Conservation (phyloP, 2,797 vertebrate genomes). For the Pogonophryne albipinna region DNA sequence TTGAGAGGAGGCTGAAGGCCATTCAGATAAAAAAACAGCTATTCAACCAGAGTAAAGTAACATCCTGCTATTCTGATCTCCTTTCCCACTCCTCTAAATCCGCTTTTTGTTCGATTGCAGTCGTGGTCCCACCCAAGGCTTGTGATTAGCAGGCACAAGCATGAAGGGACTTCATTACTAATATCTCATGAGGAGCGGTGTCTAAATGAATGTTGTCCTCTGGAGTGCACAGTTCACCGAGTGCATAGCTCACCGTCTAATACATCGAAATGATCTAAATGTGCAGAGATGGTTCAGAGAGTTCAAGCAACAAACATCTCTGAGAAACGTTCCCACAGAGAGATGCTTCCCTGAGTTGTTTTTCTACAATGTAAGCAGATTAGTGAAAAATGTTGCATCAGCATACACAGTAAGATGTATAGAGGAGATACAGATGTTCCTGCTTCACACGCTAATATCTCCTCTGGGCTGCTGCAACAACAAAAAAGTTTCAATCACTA, state of each 20-base stretch:
- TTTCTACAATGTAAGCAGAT: slow-evolving; percentile 63
- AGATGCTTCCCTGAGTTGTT: slow-evolving; percentile 22
- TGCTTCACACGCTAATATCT: slow-evolving; percentile 50
- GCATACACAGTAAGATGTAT: slow-evolving; percentile 43
- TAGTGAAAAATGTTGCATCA: slow-evolving; percentile 60
- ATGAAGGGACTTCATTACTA: slow-evolving; percentile 24
- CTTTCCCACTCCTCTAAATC: slow-evolving; percentile 11
- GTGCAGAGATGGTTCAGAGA: slow-evolving; percentile 17
- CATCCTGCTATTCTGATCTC: slow-evolving; percentile 7
- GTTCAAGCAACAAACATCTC: slow-evolving; percentile 28
- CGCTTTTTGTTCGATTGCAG: slow-evolving; percentile 17
- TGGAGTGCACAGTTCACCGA: slow-evolving; percentile 3
- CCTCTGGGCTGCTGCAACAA: slow-evolving; percentile 41
- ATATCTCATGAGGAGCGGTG: slow-evolving; percentile 34
- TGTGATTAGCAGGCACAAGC: slow-evolving; percentile 34
- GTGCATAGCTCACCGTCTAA: slow-evolving; percentile 9
- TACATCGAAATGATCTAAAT: background rate
- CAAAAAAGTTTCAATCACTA: background rate
- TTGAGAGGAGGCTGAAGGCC: slow-evolving; percentile 20
- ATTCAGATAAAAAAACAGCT: slow-evolving; percentile 25
- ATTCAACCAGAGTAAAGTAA: slow-evolving; percentile 17
- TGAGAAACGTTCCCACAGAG: slow-evolving; percentile 17
- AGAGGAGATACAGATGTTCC: slow-evolving; percentile 63
- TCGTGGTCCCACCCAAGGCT: background rate
- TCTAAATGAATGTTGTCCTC: slow-evolving; percentile 36